These are phyloP conservation scores for Heliocidaris erythrogramma DNA, from an alignment of 35 echinoderm and acorn worm species.

Conservation along the genomic window DNA sequence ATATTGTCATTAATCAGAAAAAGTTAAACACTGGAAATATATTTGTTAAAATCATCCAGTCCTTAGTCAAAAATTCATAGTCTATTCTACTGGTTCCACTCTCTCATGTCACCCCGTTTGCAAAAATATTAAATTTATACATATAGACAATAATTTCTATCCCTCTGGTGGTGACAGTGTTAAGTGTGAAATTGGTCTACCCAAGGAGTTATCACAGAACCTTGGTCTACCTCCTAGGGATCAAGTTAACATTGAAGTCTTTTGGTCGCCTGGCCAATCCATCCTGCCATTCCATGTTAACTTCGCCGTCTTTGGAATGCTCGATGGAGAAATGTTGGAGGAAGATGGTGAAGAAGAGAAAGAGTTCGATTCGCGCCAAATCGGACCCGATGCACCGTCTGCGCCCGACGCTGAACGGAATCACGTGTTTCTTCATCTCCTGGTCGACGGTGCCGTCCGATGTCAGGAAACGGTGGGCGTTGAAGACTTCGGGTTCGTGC, in stretches of 20 bases:
- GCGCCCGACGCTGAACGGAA: slow-evolving; percentile 66
- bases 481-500: slow-evolving; percentile 68
- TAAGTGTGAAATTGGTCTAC: neutral
- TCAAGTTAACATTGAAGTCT: neutral
- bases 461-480: slow-evolving; percentile 66
- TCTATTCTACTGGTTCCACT: too few relatives aligned
- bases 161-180: too few relatives aligned
- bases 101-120: too few relatives aligned
- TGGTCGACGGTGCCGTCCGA: slow-evolving; percentile 56
- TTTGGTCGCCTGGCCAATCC: slow-evolving; percentile 25
- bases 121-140: too few relatives aligned
- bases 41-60: too few relatives aligned
- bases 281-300: neutral
- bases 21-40: too few relatives aligned
- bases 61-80: too few relatives aligned
- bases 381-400: slow-evolving; percentile 67
- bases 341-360: slow-evolving; percentile 66
- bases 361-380: slow-evolving; percentile 70
- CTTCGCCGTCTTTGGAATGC: neutral
- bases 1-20: too few relatives aligned
- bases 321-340: slow-evolving; percentile 56
- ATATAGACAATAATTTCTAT: too few relatives aligned
- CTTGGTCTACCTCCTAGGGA: neutral
- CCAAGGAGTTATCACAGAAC: too few relatives aligned
- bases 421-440: slow-evolving; percentile 27